Percentiles rank a stretch among this genome's conserved stretches.
Evolutionary conservation across 2,113 vertebrate genomes (phyloP).

Genomic region (Mus pahari): DNA sequence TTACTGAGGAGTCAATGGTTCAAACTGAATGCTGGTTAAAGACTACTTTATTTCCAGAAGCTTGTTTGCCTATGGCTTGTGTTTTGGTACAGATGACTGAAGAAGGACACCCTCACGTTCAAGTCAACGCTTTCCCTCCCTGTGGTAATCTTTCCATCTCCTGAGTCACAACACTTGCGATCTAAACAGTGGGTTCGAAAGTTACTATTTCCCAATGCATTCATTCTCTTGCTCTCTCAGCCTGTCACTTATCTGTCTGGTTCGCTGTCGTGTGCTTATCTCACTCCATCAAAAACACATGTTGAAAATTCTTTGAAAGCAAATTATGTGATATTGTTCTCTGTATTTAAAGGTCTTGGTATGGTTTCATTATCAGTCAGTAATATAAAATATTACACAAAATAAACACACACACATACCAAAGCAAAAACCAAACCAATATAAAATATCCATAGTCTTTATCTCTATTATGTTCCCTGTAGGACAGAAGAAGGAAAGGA

Average conservation of each 20-base stretch:
- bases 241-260: not conserved
- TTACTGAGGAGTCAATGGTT: not conserved
- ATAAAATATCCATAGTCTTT: not conserved
- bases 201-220: not conserved
- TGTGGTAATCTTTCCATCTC: not conserved
- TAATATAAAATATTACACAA: not conserved
- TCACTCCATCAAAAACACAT: conserved; percentile 4
- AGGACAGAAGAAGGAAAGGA: not conserved
- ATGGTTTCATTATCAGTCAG: not conserved
- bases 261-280: not conserved
- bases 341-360: not conserved
- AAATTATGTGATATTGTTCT: not conserved
- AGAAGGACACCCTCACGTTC: not conserved
- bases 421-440: not conserved
- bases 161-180: not conserved
- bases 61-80: not conserved
- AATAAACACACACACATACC: not conserved
- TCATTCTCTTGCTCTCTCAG: not conserved
- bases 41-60: not conserved
- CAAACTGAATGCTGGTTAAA: not conserved
- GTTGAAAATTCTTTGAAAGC: conserved; percentile 41
- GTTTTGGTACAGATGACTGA: not conserved
- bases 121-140: not conserved
- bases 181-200: not conserved
- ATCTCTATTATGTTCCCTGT: not conserved